Evolutionary conservation across 37 sponge, comb jelly and placozoan genomes (phyloP), one percentile per base, ranked within the genome.

Genomic region (Halichondria panicea): DNA sequence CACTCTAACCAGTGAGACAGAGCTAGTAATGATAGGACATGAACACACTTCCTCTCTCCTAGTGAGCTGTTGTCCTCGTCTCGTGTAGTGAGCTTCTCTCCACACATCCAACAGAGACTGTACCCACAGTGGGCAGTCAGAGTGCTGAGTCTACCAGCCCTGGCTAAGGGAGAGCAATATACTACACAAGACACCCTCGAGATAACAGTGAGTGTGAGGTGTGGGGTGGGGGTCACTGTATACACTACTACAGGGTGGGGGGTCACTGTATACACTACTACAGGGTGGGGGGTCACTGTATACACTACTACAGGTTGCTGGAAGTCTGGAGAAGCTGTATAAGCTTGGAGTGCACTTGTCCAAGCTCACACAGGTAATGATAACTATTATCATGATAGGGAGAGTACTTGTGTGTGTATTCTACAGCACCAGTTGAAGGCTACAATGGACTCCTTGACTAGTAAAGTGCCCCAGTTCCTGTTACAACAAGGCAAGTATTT

Each of bases 401-500:
- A 25, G 8, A 77, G n/a, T 58, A 22, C 2, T 62, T 28, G 21
- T 2, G 21, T 24, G 18, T 50, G 11, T 48, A 0, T 43, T 22
- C 41, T 72, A 0, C 63, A 91, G 87, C 72, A 59, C 57, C 79
- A 82, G 45, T 31, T 86, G 62, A 91, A 91, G 70, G 34, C 21
- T 15, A 86, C 74, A 1, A 55, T 91, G 74, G 92, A 91, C 64
- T 56, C 57, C 3, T 62, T 91, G 21, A 48, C 45, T 9, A 56
- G 63, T 0, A 82, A 81, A 69, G 56, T 84, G 9, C 77, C 75
- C 15, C 53, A 90, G 8, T 64, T 86, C 28, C 75, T 91, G 0
- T 63, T 86, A 3, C 79, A 82, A 61, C 92, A 91, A 86, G 92
- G 92, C 79, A 57, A 18, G n/a, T 0, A 9, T 59, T 59, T 32